A percentile compares a stretch with the other conserved stretches of the same genome.
Evolutionary conservation across 2,888 invertebrate genomes (phyloP).

Genomic region (Eledone cirrhosa): DNA sequence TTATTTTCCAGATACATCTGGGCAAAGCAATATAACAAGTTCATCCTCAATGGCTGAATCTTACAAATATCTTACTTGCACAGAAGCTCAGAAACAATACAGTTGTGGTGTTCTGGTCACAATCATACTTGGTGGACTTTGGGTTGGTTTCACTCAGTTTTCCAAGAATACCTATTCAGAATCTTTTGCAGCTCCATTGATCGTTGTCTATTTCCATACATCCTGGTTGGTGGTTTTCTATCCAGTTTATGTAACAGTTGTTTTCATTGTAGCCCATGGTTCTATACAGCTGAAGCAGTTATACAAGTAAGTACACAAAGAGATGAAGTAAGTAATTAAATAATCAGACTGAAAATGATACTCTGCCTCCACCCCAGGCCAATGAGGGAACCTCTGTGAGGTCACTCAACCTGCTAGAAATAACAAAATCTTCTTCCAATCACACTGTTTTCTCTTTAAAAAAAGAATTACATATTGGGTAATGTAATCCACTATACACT

Average conservation of each 20-base stretch:
- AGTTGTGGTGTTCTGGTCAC: constrained; percentile 40
- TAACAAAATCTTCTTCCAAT: too few relatives aligned
- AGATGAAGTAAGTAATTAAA: too few relatives aligned
- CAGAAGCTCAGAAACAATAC: constrained; percentile 30
- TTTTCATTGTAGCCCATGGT: constrained; percentile 69
- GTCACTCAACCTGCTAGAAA: not conserved
- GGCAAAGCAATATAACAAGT: not conserved
- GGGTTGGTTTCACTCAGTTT: constrained; percentile 92
- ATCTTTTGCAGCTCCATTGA: constrained; percentile 87
- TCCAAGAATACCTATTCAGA: constrained; percentile 39
- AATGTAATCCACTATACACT: too few relatives aligned
- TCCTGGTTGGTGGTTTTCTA: constrained; percentile 91
- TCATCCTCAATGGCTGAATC: constrained; percentile 70
- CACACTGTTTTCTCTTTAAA: too few relatives aligned
- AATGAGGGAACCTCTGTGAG: not conserved
- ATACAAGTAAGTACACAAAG: constrained; percentile 39
- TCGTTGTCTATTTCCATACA: constrained; percentile 94
- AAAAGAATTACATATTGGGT: too few relatives aligned
- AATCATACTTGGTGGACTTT: constrained; percentile 80
- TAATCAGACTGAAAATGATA: too few relatives aligned
- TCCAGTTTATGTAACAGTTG: constrained; percentile 81
- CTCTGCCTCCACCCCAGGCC: not conserved
- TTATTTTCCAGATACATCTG: not conserved
- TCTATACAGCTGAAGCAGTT: constrained; percentile 66
- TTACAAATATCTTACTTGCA: constrained; percentile 23